phyloP scores from a whole-genome alignment of 2,113 vertebrate species.

The Seriola aureovittata region DNA sequence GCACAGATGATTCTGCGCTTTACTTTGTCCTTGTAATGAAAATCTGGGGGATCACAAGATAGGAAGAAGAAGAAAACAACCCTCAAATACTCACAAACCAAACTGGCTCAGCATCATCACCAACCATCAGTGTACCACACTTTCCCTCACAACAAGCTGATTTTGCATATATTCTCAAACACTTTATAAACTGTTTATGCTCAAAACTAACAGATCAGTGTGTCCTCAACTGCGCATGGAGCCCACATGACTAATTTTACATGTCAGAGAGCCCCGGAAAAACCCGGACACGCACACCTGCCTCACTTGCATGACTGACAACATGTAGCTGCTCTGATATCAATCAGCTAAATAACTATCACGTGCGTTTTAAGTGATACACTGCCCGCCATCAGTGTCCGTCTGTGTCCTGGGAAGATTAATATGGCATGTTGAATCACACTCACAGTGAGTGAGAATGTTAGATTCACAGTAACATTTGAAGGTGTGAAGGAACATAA shows the following conservation, averaged over 20 bases:
- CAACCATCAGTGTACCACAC: neutral
- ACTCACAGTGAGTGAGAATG: slow-evolving; percentile 24
- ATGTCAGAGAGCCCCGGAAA: slow-evolving; percentile 11
- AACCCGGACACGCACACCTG: slow-evolving; percentile 45
- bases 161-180: slow-evolving; percentile 15
- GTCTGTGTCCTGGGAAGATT: slow-evolving; percentile 8
- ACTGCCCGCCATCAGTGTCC: neutral
- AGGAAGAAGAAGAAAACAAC: too few species aligned
- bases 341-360: slow-evolving; percentile 36
- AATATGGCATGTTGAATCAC: slow-evolving; percentile 21
- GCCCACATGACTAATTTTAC: slow-evolving; percentile 29
- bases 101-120: neutral
- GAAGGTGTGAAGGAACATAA: slow-evolving; percentile 14
- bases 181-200: neutral
- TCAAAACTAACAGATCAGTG: slow-evolving; percentile 21
- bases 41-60: too few species aligned
- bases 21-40: too few species aligned
- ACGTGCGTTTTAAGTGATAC: neutral
- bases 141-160: slow-evolving; percentile 36
- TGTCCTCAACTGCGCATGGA: slow-evolving; percentile 46
- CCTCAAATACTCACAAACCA: neutral
- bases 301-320: neutral
- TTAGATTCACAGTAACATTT: slow-evolving; percentile 15
- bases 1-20: too few species aligned
- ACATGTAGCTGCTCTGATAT: slow-evolving; percentile 22